Conservation (phyloP, 2,797 vertebrate genomes). For the Cheirogaleus major region DNA sequence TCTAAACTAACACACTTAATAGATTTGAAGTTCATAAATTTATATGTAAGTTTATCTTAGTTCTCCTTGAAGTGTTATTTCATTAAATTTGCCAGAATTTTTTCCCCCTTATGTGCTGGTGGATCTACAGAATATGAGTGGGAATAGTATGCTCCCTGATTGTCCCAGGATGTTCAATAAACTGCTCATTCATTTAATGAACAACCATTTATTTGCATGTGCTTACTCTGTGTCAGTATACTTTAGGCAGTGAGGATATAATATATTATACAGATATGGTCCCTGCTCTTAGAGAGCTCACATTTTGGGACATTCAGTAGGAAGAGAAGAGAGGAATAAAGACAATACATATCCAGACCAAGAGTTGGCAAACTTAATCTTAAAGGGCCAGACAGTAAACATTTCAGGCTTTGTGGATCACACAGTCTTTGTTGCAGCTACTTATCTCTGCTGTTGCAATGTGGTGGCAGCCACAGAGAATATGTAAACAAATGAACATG, state of each 20-base stretch:
- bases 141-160: background rate
- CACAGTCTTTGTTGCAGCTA: background rate
- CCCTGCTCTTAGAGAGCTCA: background rate
- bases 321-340: background rate
- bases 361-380: background rate
- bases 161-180: background rate
- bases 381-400: background rate
- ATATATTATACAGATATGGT: background rate
- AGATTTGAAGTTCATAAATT: background rate
- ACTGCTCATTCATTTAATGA: background rate
- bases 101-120: background rate
- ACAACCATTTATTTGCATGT: background rate
- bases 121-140: background rate
- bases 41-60: background rate
- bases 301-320: background rate
- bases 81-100: background rate
- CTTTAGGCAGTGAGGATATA: background rate
- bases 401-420: background rate
- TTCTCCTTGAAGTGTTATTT: constrained; percentile 10
- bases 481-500: background rate
- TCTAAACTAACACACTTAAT: background rate
- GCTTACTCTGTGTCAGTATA: background rate
- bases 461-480: background rate
- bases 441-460: background rate
- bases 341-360: background rate